Conservation (phyloP, 1,140 invertebrate genomes). For the Ceratina calcarata region DNA sequence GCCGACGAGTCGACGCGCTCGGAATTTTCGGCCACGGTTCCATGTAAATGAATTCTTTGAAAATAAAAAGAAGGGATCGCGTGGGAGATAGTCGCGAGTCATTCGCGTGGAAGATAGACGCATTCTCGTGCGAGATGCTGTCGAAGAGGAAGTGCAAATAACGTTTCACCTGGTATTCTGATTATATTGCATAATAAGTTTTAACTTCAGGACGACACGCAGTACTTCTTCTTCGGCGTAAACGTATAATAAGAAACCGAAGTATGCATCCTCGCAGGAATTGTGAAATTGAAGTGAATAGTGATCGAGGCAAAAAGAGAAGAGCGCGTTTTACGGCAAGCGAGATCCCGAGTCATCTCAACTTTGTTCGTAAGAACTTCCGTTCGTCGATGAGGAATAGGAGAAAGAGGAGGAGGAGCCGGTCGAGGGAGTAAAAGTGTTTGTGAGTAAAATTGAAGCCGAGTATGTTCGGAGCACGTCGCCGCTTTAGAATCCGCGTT, state of each 20-base stretch:
- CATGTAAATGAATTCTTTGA: slow-evolving; percentile 11
- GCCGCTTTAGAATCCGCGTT: neutral
- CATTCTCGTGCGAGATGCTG: neutral
- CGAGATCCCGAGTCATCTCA: neutral
- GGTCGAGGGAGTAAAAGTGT: neutral
- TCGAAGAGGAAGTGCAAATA: no score
- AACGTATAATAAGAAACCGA: neutral
- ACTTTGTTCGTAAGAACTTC: neutral
- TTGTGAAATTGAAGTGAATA: neutral
- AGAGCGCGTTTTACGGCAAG: neutral
- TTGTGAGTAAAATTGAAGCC: neutral
- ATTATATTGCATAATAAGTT: no score
- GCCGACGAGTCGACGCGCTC: neutral
- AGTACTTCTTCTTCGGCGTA: no score
- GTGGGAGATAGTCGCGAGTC: neutral
- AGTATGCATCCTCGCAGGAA: neutral
- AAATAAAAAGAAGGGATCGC: no score
- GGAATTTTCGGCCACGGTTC: slow-evolving; percentile 14
- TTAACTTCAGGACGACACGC: no score
- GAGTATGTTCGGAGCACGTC: neutral
- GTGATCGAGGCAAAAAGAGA: neutral
- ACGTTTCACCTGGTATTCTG: no score
- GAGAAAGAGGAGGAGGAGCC: no score
- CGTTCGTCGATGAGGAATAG: neutral
- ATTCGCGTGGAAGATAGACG: neutral